These are phyloP conservation scores for Mizuhopecten yessoensis DNA, from an alignment of 1,140 invertebrate genomes.

Conservation along the genomic window DNA sequence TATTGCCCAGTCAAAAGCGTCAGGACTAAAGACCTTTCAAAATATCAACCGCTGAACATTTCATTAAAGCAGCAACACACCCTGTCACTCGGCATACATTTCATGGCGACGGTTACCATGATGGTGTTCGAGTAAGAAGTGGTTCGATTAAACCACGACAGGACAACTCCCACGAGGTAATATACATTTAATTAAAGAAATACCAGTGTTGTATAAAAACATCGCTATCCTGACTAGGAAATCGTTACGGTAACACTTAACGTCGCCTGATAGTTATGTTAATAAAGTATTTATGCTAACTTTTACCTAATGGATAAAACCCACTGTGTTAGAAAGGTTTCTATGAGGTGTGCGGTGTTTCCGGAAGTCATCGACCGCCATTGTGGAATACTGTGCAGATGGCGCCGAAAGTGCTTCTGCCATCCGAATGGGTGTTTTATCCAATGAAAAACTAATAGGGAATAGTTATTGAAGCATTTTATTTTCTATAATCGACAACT, in stretches of 20 bases:
- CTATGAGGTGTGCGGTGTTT: neutral
- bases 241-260: neutral
- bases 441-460: constrained; percentile 21
- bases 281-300: constrained; percentile 29
- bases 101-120: neutral
- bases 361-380: constrained; percentile 19
- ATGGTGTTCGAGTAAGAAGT: neutral
- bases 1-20: neutral
- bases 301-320: neutral
- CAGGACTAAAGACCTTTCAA: neutral
- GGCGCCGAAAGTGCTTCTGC: constrained; percentile 5
- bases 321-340: neutral
- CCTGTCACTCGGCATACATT: neutral
- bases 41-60: neutral
- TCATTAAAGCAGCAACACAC: neutral
- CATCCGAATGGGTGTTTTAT: constrained; percentile 27
- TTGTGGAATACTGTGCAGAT: constrained; percentile 17
- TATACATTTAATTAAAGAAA: constrained; percentile 36
- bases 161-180: neutral
- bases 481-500: neutral
- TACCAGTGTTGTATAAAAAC: constrained; percentile 10
- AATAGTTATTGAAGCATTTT: constrained; percentile 22
- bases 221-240: neutral
- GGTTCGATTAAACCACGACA: constrained; percentile 17
- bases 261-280: neutral